Evolutionary conservation across 2,113 vertebrate species (phyloP), one percentile per base, ranked within the genome.

Genomic region (Nannospalax galili): DNA sequence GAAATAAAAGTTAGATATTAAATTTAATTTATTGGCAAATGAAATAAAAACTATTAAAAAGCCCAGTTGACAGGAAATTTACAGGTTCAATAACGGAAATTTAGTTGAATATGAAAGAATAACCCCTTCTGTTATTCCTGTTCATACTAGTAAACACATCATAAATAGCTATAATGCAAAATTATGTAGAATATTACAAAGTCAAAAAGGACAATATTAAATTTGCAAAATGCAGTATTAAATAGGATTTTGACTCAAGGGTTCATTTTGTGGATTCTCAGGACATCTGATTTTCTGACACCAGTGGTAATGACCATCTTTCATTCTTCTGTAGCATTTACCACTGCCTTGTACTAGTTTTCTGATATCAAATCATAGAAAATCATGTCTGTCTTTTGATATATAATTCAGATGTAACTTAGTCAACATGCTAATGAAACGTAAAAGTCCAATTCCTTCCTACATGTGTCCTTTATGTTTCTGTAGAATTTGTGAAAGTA

Each of bases 1-100:
- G 20, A 90, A 90, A 96, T 87, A 42, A 93, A 94, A 78, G 7
- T 80, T 69, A 64, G 35, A 91, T 92, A 87, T 87, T 65, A 80
- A 26, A 85, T 48, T 91, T 85, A 28, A 72, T 75, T 93, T 69
- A 95, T 67, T 87, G 24, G 85, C n/a, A 93, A 88, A 82, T 78
- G 45, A 91, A 75, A 91, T 88, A 93, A 64, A 95, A 73, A 58
- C 10, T 85, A 79, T 91, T 69, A 79, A 93, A 90, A 77, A 42
- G 45, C 8, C 86, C 35, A 92, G 35, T 86, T 69, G 56, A 88
- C 7, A 90, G 35, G 16, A 82, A 90, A 6, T 92, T 87, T 64
- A 82, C 58, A 91, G 19, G 17, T 30, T 22, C 19, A 30, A 60
- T 92, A 86, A 86, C 69, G 81, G 74, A 89, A 86, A 75, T 72